Percentiles rank a stretch among this genome's conserved stretches.
Evolutionary conservation across 1,140 invertebrate species (phyloP).

Genomic region (Uloborus diversus): DNA sequence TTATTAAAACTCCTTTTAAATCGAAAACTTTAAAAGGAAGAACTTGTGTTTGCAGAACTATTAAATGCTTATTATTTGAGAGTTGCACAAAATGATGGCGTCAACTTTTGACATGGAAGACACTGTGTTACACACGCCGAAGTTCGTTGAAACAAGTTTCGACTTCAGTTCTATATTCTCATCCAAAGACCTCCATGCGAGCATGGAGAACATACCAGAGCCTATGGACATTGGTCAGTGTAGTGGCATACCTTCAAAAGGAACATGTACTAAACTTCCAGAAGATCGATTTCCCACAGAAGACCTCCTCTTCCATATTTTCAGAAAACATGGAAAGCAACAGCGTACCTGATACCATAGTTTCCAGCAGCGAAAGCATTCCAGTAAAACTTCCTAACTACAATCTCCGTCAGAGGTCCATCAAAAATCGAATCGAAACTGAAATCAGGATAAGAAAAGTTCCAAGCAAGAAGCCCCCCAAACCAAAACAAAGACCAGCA

Average conservation of each 20-base stretch:
- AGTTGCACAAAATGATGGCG: too few relatives aligned
- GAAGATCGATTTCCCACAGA: neutral
- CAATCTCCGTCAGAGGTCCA: slow-evolving; percentile 68
- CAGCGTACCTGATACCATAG: neutral
- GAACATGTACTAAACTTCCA: slow-evolving; percentile 18
- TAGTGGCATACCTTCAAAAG: neutral
- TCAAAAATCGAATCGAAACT: slow-evolving; percentile 69
- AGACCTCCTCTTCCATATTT: slow-evolving; percentile 16
- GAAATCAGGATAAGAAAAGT: slow-evolving; percentile 62
- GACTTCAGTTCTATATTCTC: slow-evolving; percentile 49
- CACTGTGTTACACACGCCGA: slow-evolving; percentile 33
- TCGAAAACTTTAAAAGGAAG: too few relatives aligned
- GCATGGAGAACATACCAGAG: slow-evolving; percentile 1
- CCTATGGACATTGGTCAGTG: slow-evolving; percentile 8
- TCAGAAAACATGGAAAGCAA: too few relatives aligned
- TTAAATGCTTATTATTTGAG: too few relatives aligned
- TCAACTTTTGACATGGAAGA: slow-evolving; percentile 15
- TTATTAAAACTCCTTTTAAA: too few relatives aligned
- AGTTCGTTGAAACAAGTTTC: slow-evolving; percentile 42
- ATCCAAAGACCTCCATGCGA: slow-evolving; percentile 12
- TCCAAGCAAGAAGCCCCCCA: slow-evolving; percentile 63
- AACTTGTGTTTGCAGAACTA: too few relatives aligned
- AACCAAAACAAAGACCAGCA: slow-evolving; percentile 77
- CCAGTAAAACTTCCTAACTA: slow-evolving; percentile 63
- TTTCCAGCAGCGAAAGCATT: too few relatives aligned